phyloP scores from a whole-genome alignment of 2,113 vertebrate genomes.

The Abramis brama region DNA sequence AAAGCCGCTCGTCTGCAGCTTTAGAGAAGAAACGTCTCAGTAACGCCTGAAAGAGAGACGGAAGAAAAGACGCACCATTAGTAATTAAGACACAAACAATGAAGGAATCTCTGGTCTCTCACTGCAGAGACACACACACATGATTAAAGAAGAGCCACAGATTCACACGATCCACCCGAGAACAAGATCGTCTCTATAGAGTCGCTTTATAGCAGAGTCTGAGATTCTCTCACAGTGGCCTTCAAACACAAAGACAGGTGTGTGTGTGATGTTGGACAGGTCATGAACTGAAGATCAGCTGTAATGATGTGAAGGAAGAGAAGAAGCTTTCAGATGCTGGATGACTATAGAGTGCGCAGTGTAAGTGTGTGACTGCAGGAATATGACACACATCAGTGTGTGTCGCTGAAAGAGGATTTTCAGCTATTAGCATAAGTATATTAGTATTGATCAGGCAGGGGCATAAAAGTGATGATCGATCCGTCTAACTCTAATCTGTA shows the following conservation, averaged over 20 bases:
- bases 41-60: conserved; percentile 69
- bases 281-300: too few relatives aligned
- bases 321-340: too few relatives aligned
- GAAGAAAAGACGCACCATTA: conserved; percentile 79
- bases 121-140: conserved; percentile 70
- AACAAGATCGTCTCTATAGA: not conserved
- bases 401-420: conserved; percentile 87
- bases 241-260: too few relatives aligned
- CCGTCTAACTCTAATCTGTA: conserved; percentile 79
- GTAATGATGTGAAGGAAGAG: too few relatives aligned
- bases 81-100: conserved; percentile 69
- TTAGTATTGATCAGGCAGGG: conserved; percentile 87
- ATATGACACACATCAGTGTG: conserved; percentile 66
- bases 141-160: not conserved
- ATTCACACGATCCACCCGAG: not conserved
- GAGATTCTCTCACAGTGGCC: too few relatives aligned
- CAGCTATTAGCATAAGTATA: conserved; percentile 78
- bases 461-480: conserved; percentile 82
- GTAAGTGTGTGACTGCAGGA: not conserved
- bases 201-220: too few relatives aligned
- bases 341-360: not conserved
- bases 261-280: too few relatives aligned
- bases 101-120: conserved; percentile 63
- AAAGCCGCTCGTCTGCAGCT: conserved; percentile 81
- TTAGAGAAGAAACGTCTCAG: conserved; percentile 80